These are phyloP conservation scores for Enteromius viviparus DNA, from an alignment of 2,797 vertebrate species.

Conservation along the genomic window DNA sequence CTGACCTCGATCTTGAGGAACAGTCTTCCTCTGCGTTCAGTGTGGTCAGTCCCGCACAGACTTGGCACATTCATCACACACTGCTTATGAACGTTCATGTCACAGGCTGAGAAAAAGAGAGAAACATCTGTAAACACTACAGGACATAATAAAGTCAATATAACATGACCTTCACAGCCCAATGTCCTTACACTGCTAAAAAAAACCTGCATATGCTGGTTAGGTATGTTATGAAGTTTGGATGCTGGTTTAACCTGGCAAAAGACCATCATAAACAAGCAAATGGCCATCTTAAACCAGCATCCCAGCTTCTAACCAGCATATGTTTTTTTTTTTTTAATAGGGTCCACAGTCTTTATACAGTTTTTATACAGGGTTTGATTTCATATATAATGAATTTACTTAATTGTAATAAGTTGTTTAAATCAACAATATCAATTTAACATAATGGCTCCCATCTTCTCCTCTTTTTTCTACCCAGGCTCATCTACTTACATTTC, in stretches of 20 bases:
- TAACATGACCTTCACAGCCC: not conserved
- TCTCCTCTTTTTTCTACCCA: not conserved
- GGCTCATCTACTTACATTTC: not conserved
- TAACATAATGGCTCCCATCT: not conserved
- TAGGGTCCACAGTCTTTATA: too few species aligned
- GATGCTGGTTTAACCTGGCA: too few species aligned
- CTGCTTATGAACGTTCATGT: conserved; percentile 98
- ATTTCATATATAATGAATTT: too few species aligned
- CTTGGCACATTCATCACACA: conserved; percentile 97
- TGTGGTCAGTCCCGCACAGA: conserved; percentile 96
- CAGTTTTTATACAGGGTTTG: not conserved
- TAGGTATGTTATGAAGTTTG: too few species aligned
- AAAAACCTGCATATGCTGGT: too few species aligned
- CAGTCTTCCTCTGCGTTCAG: conserved; percentile 91
- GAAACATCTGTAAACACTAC: not conserved
- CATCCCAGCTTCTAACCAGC: too few species aligned
- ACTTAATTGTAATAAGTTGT: not conserved
- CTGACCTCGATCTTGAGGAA: conserved; percentile 94
- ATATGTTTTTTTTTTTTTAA: too few species aligned
- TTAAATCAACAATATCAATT: not conserved
- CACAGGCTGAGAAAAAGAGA: conserved; percentile 83
- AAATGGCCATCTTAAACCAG: too few species aligned
- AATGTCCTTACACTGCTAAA: not conserved
- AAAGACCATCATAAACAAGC: too few species aligned
- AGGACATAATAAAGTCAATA: not conserved